phyloP scores from a whole-genome alignment of 2,888 invertebrate genomes.

The Oscheius sp. region DNA sequence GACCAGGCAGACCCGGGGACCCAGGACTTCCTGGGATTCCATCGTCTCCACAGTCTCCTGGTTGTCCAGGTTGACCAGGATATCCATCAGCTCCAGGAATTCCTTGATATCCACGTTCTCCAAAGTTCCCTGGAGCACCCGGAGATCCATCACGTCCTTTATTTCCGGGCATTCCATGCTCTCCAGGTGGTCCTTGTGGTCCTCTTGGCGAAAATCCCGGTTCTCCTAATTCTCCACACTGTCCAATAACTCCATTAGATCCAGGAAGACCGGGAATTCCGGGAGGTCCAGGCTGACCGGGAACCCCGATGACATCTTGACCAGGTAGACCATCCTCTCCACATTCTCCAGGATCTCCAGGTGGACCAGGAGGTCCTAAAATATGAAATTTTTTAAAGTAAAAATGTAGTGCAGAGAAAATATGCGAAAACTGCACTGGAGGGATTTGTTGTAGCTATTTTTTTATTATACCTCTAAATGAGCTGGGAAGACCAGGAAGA shows the following conservation, averaged over 20 bases:
- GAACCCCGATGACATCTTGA: constrained; percentile 66
- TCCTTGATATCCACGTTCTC: constrained; percentile 69
- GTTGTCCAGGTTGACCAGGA: constrained; percentile 51
- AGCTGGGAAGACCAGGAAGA: constrained; percentile 49
- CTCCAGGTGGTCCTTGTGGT: constrained; percentile 63
- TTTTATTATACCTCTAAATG: no score
- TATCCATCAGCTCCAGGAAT: no score
- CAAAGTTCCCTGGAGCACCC: constrained; percentile 63
- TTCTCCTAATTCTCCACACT: constrained; percentile 34
- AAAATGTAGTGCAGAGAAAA: no score
- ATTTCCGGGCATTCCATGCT: constrained; percentile 64
- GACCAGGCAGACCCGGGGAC: constrained; percentile 50
- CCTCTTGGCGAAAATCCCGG: no score
- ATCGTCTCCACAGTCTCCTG: constrained; percentile 56
- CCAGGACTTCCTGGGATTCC: constrained; percentile 60
- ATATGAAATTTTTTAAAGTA: neutral
- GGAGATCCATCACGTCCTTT: constrained; percentile 60
- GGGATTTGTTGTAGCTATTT: no score
- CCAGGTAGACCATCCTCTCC: constrained; percentile 62
- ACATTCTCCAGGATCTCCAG: no score
- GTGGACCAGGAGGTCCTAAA: no score
- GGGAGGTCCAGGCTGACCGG: constrained; percentile 69
- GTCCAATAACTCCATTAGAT: constrained; percentile 37
- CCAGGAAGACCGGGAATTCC: constrained; percentile 53
- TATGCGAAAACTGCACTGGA: no score